A percentile compares a stretch with the other conserved stretches of the same genome.
Conservation (phyloP, 2,113 vertebrate genomes). For the Nansenia antarctica region DNA sequence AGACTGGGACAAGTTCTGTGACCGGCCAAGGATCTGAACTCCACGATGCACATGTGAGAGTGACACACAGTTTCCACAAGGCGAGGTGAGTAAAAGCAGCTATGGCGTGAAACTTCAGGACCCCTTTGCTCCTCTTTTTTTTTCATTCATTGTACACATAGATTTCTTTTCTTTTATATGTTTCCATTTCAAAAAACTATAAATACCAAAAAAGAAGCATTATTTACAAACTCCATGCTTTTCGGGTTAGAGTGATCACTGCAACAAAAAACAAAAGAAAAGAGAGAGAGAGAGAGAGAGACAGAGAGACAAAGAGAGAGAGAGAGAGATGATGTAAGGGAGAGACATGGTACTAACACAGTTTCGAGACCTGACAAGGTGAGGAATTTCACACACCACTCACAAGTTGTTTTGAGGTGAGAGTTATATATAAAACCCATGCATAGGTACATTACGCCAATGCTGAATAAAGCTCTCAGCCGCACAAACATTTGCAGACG, state of each 20-base stretch:
- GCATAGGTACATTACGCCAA: slow-evolving; percentile 31
- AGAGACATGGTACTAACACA: neutral
- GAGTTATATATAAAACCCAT: slow-evolving; percentile 30
- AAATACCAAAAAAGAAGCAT: slow-evolving; percentile 93
- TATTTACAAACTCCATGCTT: slow-evolving; percentile 99
- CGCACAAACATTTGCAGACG: slow-evolving; percentile 3
- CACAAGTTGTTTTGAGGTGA: neutral
- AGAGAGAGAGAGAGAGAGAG: slow-evolving; percentile 45
- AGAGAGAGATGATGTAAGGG: slow-evolving; percentile 28
- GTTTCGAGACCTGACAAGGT: slow-evolving; percentile 21
- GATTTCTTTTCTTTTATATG: slow-evolving; percentile 64
- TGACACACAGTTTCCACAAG: slow-evolving; percentile 42
- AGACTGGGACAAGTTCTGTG: slow-evolving; percentile 62
- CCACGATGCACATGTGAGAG: slow-evolving; percentile 58
- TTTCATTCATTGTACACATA: slow-evolving; percentile 60
- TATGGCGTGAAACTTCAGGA: slow-evolving; percentile 79
- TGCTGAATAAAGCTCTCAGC: slow-evolving; percentile 17
- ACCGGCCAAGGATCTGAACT: slow-evolving; percentile 53
- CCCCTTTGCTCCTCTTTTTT: slow-evolving; percentile 63
- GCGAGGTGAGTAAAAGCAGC: slow-evolving; percentile 81
- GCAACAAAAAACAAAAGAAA: slow-evolving; percentile 82
- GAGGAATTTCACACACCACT: neutral
- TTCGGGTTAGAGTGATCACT: slow-evolving; percentile 96
- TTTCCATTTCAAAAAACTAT: slow-evolving; percentile 84
- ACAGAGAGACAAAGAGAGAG: slow-evolving; percentile 19